Evolutionary conservation across 2,797 vertebrate genomes (phyloP), one percentile per base, ranked within the genome.

Genomic region (Lateolabrax maculatus): DNA sequence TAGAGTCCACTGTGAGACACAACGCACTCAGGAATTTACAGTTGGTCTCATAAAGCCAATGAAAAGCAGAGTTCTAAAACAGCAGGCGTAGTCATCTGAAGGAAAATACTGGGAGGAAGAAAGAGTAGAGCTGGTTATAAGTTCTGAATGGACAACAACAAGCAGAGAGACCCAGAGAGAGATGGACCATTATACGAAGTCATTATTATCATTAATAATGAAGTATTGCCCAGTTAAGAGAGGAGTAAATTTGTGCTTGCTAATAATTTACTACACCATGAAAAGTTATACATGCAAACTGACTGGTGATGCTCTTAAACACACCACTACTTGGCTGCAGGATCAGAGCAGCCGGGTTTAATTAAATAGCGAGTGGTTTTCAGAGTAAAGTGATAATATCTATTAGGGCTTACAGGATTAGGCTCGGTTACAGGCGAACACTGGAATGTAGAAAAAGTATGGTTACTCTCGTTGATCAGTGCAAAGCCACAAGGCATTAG

Each of bases 11-110:
- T 39, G 85, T 84, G 90, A 92, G 81, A 91, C 85, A 89, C 75
- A 84, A 80, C 75, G 52, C 77, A 39, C 81, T 85, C 75, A 90
- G 91, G 93, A 94, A 94, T 93, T 92, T 92, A 91, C 84, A 92
- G 89, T 90, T 79, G 66, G 85, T 88, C 86, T 92, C 86, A 91
- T 90, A 91, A 94, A 93, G 85, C 85, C 88, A 89, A 90, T 89
- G 88, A 93, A 91, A 93, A 89, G 81, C 89, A 92, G 85, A 89
- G 79, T 77, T 89, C 80, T 75, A 75, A 90, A 89, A 87, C 90
- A 91, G 88, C 87, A 89, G 85, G 85, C 68, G 18, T 15, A 79
- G 83, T 62, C 86, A 75, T 86, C 76, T 23, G 36, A 87, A 61
- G 64, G 65, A 84, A 85, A 91, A 86, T 78, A 81, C 70, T 48